These are phyloP conservation scores for Entosphenus tridentatus DNA, from an alignment of 2,113 vertebrate species.

Conservation along the genomic window DNA sequence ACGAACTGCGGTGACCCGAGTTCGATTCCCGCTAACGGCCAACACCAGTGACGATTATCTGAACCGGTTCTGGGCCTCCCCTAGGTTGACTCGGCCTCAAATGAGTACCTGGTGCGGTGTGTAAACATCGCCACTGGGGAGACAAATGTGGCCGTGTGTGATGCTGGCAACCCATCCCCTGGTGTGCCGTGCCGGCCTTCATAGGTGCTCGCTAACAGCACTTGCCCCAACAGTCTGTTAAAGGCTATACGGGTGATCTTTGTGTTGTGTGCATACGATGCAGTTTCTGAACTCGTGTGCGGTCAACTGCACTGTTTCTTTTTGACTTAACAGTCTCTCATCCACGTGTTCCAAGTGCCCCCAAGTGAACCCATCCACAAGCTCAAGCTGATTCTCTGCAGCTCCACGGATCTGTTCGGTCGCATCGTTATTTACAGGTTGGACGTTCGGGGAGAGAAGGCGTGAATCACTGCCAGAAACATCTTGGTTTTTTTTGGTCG, in stretches of 20 bases:
- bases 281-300: background rate
- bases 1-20: too few species aligned
- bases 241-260: background rate
- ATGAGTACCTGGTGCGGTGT: too few species aligned
- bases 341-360: slow-evolving; percentile 1
- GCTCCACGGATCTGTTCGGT: slow-evolving; percentile 1
- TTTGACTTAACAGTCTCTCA: background rate
- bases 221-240: background rate
- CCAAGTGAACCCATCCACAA: background rate
- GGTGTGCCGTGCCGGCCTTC: too few species aligned
- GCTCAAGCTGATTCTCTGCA: background rate
- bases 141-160: too few species aligned
- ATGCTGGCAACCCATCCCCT: too few species aligned
- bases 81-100: too few species aligned
- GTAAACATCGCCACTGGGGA: too few species aligned
- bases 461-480: background rate
- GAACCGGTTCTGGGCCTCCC: too few species aligned
- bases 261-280: background rate
- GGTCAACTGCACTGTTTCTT: background rate
- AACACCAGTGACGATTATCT: too few species aligned
- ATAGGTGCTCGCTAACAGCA: background rate
- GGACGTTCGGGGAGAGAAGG: background rate
- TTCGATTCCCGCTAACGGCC: too few species aligned
- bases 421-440: slow-evolving; percentile 3
- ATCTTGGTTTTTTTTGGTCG: too few species aligned